These are phyloP conservation scores for Zophobas atratus DNA, from an alignment of 1,140 invertebrate species.

Conservation along the genomic window DNA sequence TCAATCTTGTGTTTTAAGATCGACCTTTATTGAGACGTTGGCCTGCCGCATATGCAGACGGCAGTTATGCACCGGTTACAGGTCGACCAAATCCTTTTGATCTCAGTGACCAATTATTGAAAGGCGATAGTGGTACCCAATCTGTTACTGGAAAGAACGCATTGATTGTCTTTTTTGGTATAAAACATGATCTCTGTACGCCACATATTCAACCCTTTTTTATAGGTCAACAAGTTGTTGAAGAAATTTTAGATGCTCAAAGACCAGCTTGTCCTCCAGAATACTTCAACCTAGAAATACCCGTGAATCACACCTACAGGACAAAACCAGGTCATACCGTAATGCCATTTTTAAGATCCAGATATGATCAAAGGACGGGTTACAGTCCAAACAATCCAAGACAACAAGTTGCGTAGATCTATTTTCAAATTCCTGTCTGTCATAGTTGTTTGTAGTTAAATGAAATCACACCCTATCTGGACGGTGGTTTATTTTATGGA, in stretches of 20 bases:
- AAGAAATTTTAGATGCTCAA: slow-evolving; percentile 77
- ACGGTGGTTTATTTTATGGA: slow-evolving; percentile 76
- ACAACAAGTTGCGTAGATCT: slow-evolving; percentile 68
- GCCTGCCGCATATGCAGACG: slow-evolving; percentile 76
- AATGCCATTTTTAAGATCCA: slow-evolving; percentile 70
- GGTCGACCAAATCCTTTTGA: slow-evolving; percentile 73
- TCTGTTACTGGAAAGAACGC: slow-evolving; percentile 76
- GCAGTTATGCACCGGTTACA: slow-evolving; percentile 72
- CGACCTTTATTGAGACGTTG: slow-evolving; percentile 73
- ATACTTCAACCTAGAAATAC: slow-evolving; percentile 74
- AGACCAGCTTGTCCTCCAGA: slow-evolving; percentile 73
- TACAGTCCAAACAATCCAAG: slow-evolving; percentile 72
- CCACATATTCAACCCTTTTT: slow-evolving; percentile 35
- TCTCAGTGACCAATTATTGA: slow-evolving; percentile 72
- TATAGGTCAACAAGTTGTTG: slow-evolving; percentile 75
- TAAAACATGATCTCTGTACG: slow-evolving; percentile 6
- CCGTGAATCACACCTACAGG: slow-evolving; percentile 67
- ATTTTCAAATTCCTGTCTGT: slow-evolving; percentile 1
- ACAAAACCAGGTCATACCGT: slow-evolving; percentile 67
- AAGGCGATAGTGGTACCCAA: slow-evolving; percentile 67
- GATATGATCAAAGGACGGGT: slow-evolving; percentile 70
- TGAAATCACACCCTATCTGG: slow-evolving; percentile 76
- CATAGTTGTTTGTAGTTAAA: slow-evolving; percentile 69
- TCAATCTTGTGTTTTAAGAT: slow-evolving; percentile 59
- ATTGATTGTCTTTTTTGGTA: slow-evolving; percentile 79